These are phyloP conservation scores for Python bivittatus DNA, from an alignment of 2,113 vertebrate genomes.

Conservation along the genomic window DNA sequence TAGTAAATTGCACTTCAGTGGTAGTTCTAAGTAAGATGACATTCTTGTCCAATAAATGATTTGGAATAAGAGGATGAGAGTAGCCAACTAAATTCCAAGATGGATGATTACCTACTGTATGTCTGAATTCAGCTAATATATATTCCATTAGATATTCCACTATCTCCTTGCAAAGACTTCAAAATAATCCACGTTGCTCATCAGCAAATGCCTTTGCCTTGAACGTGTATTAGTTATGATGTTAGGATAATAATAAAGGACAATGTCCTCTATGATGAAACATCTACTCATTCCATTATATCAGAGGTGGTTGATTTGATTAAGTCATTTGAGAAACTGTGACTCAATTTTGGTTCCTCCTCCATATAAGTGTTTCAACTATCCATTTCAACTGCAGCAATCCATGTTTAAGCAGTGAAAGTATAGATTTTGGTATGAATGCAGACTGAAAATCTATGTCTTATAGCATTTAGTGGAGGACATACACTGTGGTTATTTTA, in stretches of 20 bases:
- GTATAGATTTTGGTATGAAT: not conserved
- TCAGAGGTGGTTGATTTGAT: not conserved
- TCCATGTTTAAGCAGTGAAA: not conserved
- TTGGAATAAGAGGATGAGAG: not conserved
- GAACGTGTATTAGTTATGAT: not conserved
- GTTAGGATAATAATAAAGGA: not conserved
- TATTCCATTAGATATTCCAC: fast-evolving
- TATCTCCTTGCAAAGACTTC: not conserved
- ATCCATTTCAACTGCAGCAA: not conserved
- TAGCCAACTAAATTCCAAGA: not conserved
- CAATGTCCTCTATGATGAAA: not conserved
- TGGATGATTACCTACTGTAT: not conserved
- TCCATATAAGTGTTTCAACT: not conserved
- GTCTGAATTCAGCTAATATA: not conserved
- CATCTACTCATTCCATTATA: not conserved
- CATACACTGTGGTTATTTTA: not conserved
- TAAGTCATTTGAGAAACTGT: not conserved
- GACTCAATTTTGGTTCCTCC: not conserved
- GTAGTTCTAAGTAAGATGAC: not conserved
- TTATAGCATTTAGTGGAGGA: not conserved
- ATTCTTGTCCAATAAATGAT: not conserved
- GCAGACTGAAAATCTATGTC: not conserved
- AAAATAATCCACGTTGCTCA: not conserved
- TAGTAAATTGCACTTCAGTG: not conserved
- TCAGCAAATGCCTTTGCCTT: not conserved